A percentile compares a stretch with the other conserved stretches of the same genome.
Conservation (phyloP, 1,140 invertebrate species). For the Drosophila watanabei region DNA sequence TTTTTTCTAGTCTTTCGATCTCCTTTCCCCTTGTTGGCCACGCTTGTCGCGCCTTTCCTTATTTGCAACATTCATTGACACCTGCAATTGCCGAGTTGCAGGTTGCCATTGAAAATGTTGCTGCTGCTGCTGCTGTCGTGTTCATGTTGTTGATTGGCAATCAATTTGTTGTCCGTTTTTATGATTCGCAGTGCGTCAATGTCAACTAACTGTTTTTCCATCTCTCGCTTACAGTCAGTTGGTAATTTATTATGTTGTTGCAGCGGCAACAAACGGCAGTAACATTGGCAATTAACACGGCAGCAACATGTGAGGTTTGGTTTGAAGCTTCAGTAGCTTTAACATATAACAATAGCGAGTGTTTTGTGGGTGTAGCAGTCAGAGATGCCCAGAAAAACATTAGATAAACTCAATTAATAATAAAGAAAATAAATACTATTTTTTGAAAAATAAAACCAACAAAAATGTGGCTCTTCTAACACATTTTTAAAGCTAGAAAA, state of each 20-base stretch:
- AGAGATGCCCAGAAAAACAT: no score
- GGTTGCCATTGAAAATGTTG: slow-evolving; percentile 14
- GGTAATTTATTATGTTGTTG: slow-evolving; percentile 69
- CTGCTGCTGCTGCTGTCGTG: slow-evolving; percentile 68
- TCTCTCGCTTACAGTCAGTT: slow-evolving; percentile 34
- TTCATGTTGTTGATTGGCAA: slow-evolving; percentile 82
- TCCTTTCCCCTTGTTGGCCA: slow-evolving; percentile 27
- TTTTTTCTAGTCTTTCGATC: slow-evolving; percentile 43
- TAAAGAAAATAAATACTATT: slow-evolving; percentile 29
- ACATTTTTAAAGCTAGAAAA: no score
- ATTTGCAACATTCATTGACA: slow-evolving; percentile 82
- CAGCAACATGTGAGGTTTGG: no score
- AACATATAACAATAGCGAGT: no score
- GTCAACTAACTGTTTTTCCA: slow-evolving; percentile 73
- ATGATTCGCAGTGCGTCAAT: slow-evolving; percentile 83
- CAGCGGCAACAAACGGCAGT: no score
- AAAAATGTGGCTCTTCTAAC: no score
- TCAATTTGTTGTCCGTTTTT: slow-evolving; percentile 84
- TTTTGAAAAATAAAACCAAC: no score
- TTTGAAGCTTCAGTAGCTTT: no score
- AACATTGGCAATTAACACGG: no score
- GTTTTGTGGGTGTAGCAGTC: no score
- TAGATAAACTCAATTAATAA: no score
- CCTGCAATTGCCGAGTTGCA: slow-evolving; percentile 70
- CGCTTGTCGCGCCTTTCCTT: slow-evolving; percentile 77